Percentiles rank a stretch among this genome's conserved stretches.
Evolutionary conservation across 1,140 invertebrate species (phyloP).

Genomic region (Eriosoma lanigerum): DNA sequence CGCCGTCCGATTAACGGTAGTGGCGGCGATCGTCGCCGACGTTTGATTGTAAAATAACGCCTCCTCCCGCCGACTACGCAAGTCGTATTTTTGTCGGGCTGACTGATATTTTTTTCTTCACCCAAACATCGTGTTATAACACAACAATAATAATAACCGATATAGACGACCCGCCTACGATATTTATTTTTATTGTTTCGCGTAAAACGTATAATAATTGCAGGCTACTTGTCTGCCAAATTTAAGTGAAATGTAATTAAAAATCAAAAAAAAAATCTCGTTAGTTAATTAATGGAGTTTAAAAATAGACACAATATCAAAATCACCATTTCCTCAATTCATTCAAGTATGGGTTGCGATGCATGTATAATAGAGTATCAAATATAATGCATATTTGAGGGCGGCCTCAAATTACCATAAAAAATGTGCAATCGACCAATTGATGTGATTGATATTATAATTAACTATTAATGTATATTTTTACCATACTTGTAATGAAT

Average conservation of each 20-base stretch:
- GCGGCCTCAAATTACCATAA: too few species aligned
- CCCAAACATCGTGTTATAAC: not conserved
- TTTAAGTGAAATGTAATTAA: not conserved
- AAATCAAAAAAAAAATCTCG: not conserved
- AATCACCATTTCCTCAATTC: too few species aligned
- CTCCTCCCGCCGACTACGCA: not conserved
- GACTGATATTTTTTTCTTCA: not conserved
- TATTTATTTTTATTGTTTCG: not conserved
- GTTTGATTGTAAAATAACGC: not conserved
- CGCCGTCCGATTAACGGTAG: not conserved
- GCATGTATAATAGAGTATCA: too few species aligned
- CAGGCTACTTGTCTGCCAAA: not conserved
- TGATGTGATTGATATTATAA: too few species aligned
- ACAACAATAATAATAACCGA: not conserved
- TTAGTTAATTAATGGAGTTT: too few species aligned
- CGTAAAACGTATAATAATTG: conserved; percentile 10
- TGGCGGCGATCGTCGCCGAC: not conserved
- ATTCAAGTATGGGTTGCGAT: too few species aligned
- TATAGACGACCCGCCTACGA: not conserved
- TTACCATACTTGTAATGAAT: too few species aligned
- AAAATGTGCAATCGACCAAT: too few species aligned
- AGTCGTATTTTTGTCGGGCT: not conserved
- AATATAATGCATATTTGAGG: too few species aligned
- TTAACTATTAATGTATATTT: too few species aligned
- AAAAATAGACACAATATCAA: too few species aligned